These are phyloP conservation scores for Sitta carolinensis DNA, from an alignment of 2,797 vertebrate genomes.

Conservation along the genomic window DNA sequence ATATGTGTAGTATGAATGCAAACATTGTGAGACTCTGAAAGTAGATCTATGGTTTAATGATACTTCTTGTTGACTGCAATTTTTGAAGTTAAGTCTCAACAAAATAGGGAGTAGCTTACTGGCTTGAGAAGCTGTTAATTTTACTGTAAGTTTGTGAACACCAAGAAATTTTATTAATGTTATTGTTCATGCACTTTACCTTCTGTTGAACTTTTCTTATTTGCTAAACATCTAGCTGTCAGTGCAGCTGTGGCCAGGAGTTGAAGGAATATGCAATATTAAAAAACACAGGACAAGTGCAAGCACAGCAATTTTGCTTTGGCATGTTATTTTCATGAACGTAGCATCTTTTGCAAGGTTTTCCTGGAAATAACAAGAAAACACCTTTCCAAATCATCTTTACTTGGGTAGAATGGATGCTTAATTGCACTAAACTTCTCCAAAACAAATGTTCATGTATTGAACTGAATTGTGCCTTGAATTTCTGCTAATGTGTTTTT, in stretches of 20 bases:
- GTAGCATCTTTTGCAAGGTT: slow-evolving; percentile 46
- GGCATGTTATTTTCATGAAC: slow-evolving; percentile 36
- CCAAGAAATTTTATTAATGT: background rate
- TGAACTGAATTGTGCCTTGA: slow-evolving; percentile 20
- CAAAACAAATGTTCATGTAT: slow-evolving; percentile 26
- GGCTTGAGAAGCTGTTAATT: background rate
- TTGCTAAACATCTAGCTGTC: background rate
- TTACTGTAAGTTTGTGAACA: background rate
- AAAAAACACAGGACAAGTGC: slow-evolving; percentile 21
- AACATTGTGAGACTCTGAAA: background rate
- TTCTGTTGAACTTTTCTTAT: background rate
- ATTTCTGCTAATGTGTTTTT: background rate
- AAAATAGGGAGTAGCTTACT: background rate
- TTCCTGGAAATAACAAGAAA: slow-evolving; percentile 58
- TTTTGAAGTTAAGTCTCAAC: background rate
- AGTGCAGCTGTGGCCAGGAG: background rate
- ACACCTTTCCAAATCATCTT: slow-evolving; percentile 61
- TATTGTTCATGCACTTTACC: background rate
- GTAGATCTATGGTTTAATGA: background rate
- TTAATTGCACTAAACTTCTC: slow-evolving; percentile 26
- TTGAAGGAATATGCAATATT: background rate
- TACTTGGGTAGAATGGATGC: slow-evolving; percentile 9
- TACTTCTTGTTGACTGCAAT: background rate
- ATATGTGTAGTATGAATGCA: background rate
- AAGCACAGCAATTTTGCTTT: slow-evolving; percentile 59